Percentiles rank a stretch among this genome's conserved stretches.
Evolutionary conservation across 2,797 vertebrate genomes (phyloP).

Genomic region (Picus viridis): DNA sequence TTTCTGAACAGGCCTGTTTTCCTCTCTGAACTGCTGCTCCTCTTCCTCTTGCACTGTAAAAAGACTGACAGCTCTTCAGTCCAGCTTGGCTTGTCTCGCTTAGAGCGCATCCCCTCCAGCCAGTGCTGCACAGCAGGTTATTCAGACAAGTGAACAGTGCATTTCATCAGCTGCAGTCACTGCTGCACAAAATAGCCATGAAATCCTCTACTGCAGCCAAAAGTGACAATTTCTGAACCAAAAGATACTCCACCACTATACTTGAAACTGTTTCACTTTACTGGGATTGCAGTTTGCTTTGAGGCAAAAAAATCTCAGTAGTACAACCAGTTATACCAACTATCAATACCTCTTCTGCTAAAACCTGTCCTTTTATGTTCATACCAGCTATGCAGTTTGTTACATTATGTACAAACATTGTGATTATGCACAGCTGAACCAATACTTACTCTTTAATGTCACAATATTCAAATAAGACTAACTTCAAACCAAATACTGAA

Average conservation of each 20-base stretch:
- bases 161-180: not conserved
- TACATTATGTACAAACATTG: not conserved
- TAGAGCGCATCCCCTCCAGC: not conserved
- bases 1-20: not conserved
- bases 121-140: not conserved
- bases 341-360: not conserved
- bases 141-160: not conserved
- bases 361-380: not conserved
- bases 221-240: not conserved
- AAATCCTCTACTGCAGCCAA: not conserved
- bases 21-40: not conserved
- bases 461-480: not conserved
- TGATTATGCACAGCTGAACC: not conserved
- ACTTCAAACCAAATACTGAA: not conserved
- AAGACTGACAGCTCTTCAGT: not conserved
- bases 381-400: not conserved
- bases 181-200: not conserved
- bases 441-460: not conserved
- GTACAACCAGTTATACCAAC: not conserved
- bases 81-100: not conserved
- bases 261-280: not conserved
- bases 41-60: not conserved
- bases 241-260: not conserved
- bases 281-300: not conserved
- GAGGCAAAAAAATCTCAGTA: not conserved